A percentile compares a stretch with the other conserved stretches of the same genome.
These are phyloP conservation scores for Champsocephalus esox DNA, from an alignment of 2,797 vertebrate genomes.

Conservation along the genomic window DNA sequence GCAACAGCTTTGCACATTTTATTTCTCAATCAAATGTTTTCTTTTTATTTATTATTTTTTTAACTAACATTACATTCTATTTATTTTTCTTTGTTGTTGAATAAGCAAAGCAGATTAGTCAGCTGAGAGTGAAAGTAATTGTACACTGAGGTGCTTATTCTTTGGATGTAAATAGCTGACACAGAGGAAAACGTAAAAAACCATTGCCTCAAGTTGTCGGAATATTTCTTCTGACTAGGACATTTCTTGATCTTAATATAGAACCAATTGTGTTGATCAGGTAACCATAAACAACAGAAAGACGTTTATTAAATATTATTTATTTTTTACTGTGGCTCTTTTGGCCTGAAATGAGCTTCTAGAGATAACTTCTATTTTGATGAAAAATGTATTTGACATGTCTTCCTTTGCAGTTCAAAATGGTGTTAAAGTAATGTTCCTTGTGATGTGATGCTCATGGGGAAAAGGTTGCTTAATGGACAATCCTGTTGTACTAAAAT, in stretches of 20 bases:
- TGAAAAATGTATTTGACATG: too few species aligned
- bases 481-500: slow-evolving; percentile 2
- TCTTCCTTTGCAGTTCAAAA: too few species aligned
- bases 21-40: slow-evolving; percentile 31
- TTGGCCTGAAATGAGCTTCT: too few species aligned
- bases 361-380: too few species aligned
- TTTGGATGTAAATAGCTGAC: slow-evolving; percentile 20
- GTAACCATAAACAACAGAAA: not conserved
- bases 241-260: slow-evolving; percentile 18
- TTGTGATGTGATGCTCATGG: not conserved
- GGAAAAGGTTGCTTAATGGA: slow-evolving; percentile 13
- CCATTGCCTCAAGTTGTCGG: not conserved
- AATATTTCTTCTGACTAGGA: not conserved
- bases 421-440: not conserved
- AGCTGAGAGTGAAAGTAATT: slow-evolving; percentile 20
- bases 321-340: too few species aligned
- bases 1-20: slow-evolving; percentile 53
- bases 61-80: slow-evolving; percentile 48
- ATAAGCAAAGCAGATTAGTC: slow-evolving; percentile 24
- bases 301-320: not conserved
- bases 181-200: not conserved
- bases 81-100: slow-evolving; percentile 61
- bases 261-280: slow-evolving; percentile 3
- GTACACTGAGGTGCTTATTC: slow-evolving; percentile 36
- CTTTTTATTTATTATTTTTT: slow-evolving; percentile 66